Base-by-base conservation (phyloP, 2,113 vertebrate species). In the Leptobrachium ailaonicum region DNA sequence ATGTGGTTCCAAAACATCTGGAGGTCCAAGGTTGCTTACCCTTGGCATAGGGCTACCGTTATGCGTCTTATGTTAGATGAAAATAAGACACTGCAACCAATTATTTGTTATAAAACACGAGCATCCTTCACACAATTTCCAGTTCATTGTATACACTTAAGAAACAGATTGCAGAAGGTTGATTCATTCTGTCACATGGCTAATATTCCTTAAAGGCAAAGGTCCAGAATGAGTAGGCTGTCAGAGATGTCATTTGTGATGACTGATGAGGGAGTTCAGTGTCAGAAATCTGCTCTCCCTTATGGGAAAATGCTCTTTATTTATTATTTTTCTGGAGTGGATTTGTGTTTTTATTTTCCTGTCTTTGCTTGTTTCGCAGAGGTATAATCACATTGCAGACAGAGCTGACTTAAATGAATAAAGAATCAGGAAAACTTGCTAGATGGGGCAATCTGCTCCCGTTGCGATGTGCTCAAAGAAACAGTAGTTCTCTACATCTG, bases 141-240 rank as follows among this genome's bases (percentile, higher is more conserved):
- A 68, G 10, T 73, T 67, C 44, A 71, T 40, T 56, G 7, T 58
- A n/a, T 41, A 12, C 66, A 53, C n/a, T 60, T 68, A 68, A 69
- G 53, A 81, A 69, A 74, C 79, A 81, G 79, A 81, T 75, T 81
- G 79, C 67, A 60, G 64, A 50, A 75, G 79, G 71, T 74, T 81
- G 79, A 74, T 75, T 75, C 64, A 81, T 68, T 81, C 72, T 69
- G 54, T 50, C 71, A 69, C 41, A 20, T 47, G 11, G 66, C 67
- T 60, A 66, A 69, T 68, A 14, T 63, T 81, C 75, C 64, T 75
- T 74, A 69, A 81, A 74, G 79, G 79, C 79, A 81, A 60, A 40
- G 53, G 68, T 81, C 79, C 79, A 81, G 79, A 74, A 69, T 73
- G 79, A 81, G 79, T 81, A 75, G 79, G 79, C 42, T 74, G 79